Conservation (phyloP, 2,888 invertebrate genomes). For the Nasonia oneida region DNA sequence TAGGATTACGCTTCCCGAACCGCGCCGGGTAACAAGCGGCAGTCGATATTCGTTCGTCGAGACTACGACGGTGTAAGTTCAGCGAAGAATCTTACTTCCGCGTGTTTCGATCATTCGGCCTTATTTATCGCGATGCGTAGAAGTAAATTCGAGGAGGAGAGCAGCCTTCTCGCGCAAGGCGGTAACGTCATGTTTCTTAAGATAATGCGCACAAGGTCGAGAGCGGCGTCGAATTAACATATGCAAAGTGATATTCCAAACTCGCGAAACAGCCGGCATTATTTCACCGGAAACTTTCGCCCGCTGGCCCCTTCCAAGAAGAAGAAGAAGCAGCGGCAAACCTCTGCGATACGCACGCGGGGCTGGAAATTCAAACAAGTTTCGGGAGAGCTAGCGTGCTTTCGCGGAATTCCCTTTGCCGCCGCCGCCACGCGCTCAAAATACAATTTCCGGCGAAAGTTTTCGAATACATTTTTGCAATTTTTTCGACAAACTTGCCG, state of each 20-base stretch:
- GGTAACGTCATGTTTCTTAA: no score
- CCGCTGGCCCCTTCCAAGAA: neutral
- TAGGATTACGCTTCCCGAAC: slow-evolving; percentile 25
- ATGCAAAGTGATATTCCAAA: slow-evolving; percentile 44
- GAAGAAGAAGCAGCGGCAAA: neutral
- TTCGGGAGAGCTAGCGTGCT: neutral
- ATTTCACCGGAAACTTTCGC: slow-evolving; percentile 34
- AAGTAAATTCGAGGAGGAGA: neutral
- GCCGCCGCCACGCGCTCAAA: neutral
- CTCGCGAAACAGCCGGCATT: slow-evolving; percentile 34
- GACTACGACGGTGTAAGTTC: neutral
- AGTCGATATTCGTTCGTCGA: neutral
- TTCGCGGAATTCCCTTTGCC: neutral
- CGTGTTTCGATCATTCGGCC: neutral
- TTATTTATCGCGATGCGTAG: neutral
- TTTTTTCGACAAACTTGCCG: slow-evolving; percentile 19
- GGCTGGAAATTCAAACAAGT: slow-evolving; percentile 33
- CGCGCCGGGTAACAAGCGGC: slow-evolving; percentile 5
- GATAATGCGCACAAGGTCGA: no score
- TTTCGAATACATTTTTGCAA: slow-evolving; percentile 41
- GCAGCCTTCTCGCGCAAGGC: neutral
- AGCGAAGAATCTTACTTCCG: neutral
- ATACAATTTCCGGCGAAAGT: slow-evolving; percentile 46
- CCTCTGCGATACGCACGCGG: neutral
- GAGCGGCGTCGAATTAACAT: slow-evolving; percentile 37